A percentile compares a stretch with the other conserved stretches of the same genome.
Conservation (phyloP, 1,140 invertebrate species). For the Scaptodrosophila lebanonensis region DNA sequence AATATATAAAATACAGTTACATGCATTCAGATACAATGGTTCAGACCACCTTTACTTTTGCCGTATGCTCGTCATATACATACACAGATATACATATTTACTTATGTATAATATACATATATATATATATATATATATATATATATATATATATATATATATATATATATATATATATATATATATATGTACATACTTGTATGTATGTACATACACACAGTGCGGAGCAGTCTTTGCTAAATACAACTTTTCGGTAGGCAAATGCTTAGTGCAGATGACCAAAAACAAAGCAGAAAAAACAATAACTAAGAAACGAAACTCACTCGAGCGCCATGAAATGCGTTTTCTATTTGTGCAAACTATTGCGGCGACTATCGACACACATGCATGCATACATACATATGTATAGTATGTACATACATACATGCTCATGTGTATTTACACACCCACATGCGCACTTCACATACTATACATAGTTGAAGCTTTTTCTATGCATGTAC, state of each 20-base stretch:
- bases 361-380: neutral
- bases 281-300: constrained; percentile 1
- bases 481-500: constrained; percentile 30
- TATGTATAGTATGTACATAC: constrained; percentile 6
- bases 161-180: constrained; percentile 27
- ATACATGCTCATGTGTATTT: constrained; percentile 5
- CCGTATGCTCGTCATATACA: constrained; percentile 1
- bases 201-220: neutral
- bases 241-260: neutral
- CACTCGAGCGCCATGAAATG: constrained; percentile 27
- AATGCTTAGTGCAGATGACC: neutral
- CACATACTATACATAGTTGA: constrained; percentile 1
- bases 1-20: too few species aligned
- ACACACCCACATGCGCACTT: constrained; percentile 34
- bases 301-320: constrained; percentile 12
- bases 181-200: too few species aligned
- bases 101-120: constrained; percentile 1
- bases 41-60: too few species aligned
- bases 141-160: neutral
- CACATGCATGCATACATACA: constrained; percentile 1
- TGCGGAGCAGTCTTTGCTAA: neutral
- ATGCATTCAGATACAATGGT: neutral
- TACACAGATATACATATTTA: constrained; percentile 12
- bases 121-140: neutral
- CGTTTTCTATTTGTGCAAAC: constrained; percentile 44